Conservation (phyloP, 2,797 vertebrate genomes). For the Falco naumanni region DNA sequence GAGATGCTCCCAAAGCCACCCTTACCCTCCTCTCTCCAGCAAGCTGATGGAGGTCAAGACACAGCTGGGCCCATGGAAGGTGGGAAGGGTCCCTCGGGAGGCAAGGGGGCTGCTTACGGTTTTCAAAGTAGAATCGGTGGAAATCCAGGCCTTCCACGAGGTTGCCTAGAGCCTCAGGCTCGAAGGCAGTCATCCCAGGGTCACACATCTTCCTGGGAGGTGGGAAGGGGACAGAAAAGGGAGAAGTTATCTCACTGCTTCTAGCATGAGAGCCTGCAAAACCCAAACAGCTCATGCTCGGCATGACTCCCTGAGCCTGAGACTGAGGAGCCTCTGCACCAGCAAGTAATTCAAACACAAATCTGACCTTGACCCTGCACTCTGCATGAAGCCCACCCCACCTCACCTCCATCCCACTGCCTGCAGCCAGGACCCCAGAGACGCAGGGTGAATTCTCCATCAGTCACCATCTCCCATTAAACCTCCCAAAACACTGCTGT, state of each 20-base stretch:
- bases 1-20: not conserved
- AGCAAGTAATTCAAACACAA: not conserved
- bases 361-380: not conserved
- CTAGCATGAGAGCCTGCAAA: not conserved
- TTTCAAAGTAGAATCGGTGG: slow-evolving; percentile 99
- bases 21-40: slow-evolving; percentile 25
- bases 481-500: not conserved
- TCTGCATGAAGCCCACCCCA: not conserved
- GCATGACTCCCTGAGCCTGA: not conserved
- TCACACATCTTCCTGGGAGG: slow-evolving; percentile 95
- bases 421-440: not conserved
- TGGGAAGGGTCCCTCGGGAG: slow-evolving; percentile 36
- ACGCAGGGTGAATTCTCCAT: not conserved
- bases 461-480: not conserved
- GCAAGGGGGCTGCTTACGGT: slow-evolving; percentile 84
- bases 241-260: not conserved
- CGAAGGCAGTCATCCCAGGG: slow-evolving; percentile 95
- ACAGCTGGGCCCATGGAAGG: not conserved
- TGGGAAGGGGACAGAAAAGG: not conserved
- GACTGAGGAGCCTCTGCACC: not conserved
- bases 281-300: rapidly evolving
- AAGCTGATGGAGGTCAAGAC: not conserved
- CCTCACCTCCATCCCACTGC: not conserved
- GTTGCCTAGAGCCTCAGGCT: slow-evolving; percentile 96
- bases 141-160: slow-evolving; percentile 97